Conservation (phyloP, 2,113 vertebrate genomes). For the Periophthalmus modestus region DNA sequence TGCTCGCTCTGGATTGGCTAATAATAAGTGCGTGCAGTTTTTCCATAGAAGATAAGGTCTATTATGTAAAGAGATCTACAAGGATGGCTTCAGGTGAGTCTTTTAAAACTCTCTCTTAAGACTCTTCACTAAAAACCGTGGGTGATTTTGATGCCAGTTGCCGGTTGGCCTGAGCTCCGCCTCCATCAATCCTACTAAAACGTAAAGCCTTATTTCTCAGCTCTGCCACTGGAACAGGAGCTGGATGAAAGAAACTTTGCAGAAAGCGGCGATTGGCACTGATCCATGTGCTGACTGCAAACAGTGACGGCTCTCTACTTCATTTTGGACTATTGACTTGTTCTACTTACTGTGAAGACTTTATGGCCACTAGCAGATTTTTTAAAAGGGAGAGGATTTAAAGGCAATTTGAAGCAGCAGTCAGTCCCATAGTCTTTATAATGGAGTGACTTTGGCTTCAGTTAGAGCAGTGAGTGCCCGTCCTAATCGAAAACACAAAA, state of each 20-base stretch:
- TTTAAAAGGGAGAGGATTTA: constrained; percentile 48
- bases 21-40: no score
- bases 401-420: constrained; percentile 54
- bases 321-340: constrained; percentile 57
- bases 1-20: no score
- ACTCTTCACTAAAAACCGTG: constrained; percentile 35
- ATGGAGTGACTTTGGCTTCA: constrained; percentile 59
- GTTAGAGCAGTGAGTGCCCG: constrained; percentile 38
- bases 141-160: constrained; percentile 36
- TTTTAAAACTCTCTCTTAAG: constrained; percentile 8
- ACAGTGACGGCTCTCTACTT: constrained; percentile 44
- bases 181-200: constrained; percentile 51
- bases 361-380: constrained; percentile 64
- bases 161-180: constrained; percentile 19
- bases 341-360: constrained; percentile 64
- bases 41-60: no score
- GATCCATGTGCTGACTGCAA: constrained; percentile 47
- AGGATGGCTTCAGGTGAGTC: constrained; percentile 1
- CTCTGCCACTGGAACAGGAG: constrained; percentile 48
- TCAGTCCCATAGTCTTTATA: constrained; percentile 58
- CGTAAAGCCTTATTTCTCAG: constrained; percentile 57
- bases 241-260: constrained; percentile 53
- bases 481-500: constrained; percentile 46
- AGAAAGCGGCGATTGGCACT: constrained; percentile 60
- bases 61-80: constrained; percentile 7